Evolutionary conservation across 2,113 vertebrate species (phyloP).

Genomic region (Vimba vimba): DNA sequence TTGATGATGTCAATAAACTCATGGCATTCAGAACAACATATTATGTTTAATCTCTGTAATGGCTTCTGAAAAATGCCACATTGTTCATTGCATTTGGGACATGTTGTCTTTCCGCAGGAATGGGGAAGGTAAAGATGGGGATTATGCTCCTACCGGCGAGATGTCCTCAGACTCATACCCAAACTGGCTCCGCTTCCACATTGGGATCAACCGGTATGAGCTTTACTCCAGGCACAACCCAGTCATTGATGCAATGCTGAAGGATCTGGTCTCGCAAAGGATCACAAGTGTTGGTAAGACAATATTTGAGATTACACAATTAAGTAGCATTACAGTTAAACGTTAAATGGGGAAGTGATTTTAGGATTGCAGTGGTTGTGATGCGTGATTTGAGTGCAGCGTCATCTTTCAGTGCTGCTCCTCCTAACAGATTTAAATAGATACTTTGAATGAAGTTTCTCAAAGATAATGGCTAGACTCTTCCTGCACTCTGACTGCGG

Average conservation of each 20-base stretch:
- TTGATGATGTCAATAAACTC: background rate
- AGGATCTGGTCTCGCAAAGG: conserved; percentile 88
- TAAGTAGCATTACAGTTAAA: background rate
- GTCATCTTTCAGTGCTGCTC: background rate
- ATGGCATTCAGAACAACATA: background rate
- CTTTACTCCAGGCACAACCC: conserved; percentile 92
- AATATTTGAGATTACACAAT: conserved; percentile 48
- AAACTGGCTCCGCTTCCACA: conserved; percentile 98
- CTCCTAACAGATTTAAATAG: conserved; percentile 21
- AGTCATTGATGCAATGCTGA: conserved; percentile 89
- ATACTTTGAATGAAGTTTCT: conserved; percentile 21
- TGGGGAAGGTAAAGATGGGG: conserved; percentile 80
- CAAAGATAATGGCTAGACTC: conserved; percentile 14
- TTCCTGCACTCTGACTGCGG: background rate
- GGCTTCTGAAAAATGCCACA: background rate
- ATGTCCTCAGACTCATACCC: conserved; percentile 88
- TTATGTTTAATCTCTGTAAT: background rate
- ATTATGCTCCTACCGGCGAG: conserved; percentile 85
- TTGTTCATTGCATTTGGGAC: background rate
- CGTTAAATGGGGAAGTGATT: background rate
- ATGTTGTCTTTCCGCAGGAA: conserved; percentile 75
- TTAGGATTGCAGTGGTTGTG: background rate
- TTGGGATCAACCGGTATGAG: conserved; percentile 96
- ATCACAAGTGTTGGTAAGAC: conserved; percentile 96
- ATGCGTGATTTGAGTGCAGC: background rate